These are phyloP conservation scores for Alethe castanea DNA, from an alignment of 2,113 vertebrate genomes.

Conservation along the genomic window DNA sequence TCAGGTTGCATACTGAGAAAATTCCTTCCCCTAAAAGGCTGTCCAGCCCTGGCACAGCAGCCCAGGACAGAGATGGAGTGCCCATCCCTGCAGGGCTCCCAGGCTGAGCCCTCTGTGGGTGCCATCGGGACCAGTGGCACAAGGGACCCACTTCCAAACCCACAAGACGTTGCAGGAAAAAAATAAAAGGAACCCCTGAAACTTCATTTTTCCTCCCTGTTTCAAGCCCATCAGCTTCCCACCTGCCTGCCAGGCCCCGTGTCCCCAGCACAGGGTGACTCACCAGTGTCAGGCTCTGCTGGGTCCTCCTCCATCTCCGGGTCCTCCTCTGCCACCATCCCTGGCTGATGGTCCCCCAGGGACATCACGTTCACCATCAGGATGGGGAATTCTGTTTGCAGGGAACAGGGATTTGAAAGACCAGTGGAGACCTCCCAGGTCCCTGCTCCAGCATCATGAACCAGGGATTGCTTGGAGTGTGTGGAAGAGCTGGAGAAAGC, in stretches of 20 bases:
- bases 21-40: background rate
- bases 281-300: background rate
- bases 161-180: background rate
- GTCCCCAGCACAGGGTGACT: background rate
- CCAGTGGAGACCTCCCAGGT: rapidly evolving
- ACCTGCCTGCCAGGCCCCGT: rapidly evolving
- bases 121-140: background rate
- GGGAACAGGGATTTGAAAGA: background rate
- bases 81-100: background rate
- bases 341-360: background rate
- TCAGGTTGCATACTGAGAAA: rapidly evolving
- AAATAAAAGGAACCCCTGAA: background rate
- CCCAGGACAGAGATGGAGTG: background rate
- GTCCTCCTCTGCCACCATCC: background rate
- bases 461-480: rapidly evolving
- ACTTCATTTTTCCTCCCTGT: background rate
- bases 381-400: constrained; percentile 56
- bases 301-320: background rate
- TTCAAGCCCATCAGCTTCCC: background rate
- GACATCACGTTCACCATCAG: constrained; percentile 60
- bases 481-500: background rate
- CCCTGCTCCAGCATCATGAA: rapidly evolving
- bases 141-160: background rate
- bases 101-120: background rate
- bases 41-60: background rate